Conservation (phyloP, 1,140 invertebrate genomes). For the Brachionus paranguensis region DNA sequence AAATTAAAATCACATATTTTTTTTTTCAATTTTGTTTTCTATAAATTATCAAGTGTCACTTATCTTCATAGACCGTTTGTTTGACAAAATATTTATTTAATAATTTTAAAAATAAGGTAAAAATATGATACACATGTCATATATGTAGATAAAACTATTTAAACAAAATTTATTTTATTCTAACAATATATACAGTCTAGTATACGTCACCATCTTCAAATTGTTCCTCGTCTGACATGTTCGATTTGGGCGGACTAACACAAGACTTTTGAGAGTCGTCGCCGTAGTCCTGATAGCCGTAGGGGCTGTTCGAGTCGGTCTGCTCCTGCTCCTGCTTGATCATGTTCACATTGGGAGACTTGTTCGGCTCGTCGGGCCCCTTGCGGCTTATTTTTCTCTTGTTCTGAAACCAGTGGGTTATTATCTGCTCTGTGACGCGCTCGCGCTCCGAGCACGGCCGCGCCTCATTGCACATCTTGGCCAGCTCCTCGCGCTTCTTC, state of each 20-base stretch:
- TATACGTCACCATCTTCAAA: constrained; percentile 4
- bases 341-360: constrained; percentile 8
- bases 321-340: not conserved
- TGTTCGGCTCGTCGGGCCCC: not conserved
- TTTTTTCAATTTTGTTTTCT: too few species aligned
- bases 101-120: constrained; percentile 3
- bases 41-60: too few species aligned
- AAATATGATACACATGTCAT: not conserved
- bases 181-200: not conserved
- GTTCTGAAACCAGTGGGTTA: constrained; percentile 57
- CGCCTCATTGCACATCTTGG: constrained; percentile 51
- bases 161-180: constrained; percentile 3
- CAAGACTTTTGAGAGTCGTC: not conserved
- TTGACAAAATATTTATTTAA: not conserved
- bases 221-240: not conserved
- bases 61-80: not conserved
- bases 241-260: not conserved
- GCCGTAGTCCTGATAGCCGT: not conserved
- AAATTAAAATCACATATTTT: too few species aligned
- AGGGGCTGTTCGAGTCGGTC: not conserved
- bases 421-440: constrained; percentile 49
- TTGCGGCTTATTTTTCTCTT: constrained; percentile 48
- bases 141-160: not conserved
- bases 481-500: constrained; percentile 52
- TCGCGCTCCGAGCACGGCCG: constrained; percentile 42